phyloP scores from a whole-genome alignment of 2,797 vertebrate species.

The Myotis pilosus region DNA sequence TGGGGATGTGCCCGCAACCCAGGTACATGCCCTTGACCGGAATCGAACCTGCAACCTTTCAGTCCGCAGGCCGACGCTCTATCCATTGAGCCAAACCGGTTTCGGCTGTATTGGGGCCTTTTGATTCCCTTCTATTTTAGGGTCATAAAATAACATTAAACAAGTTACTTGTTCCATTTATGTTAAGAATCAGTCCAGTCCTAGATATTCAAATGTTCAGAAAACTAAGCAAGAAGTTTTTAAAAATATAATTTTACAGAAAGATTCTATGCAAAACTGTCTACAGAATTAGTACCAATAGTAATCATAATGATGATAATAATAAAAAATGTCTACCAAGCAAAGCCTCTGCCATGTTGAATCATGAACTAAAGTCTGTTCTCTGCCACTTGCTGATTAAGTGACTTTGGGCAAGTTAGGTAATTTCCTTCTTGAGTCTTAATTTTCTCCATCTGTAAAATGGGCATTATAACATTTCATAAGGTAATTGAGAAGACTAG shows the following conservation, averaged over 20 bases:
- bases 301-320: background rate
- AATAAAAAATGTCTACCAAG: background rate
- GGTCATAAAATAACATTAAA: slow-evolving; percentile 3
- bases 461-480: background rate
- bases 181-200: background rate
- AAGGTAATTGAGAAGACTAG: slow-evolving; percentile 1
- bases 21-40: too few species aligned
- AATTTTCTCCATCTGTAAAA: background rate
- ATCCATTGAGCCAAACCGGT: too few species aligned
- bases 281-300: background rate
- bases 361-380: background rate
- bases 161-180: background rate
- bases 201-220: slow-evolving; percentile 1
- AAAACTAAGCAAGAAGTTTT: background rate
- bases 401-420: background rate
- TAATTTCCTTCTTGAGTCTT: background rate
- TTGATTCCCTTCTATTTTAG: background rate
- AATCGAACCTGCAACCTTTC: too few species aligned
- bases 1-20: too few species aligned
- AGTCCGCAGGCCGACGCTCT: too few species aligned
- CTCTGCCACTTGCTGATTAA: background rate
- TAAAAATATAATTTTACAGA: background rate
- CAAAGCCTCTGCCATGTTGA: background rate
- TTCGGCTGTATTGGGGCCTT: background rate
- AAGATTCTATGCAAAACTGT: background rate